Conservation (phyloP, 2,797 vertebrate species). For the Synaphobranchus kaupii region DNA sequence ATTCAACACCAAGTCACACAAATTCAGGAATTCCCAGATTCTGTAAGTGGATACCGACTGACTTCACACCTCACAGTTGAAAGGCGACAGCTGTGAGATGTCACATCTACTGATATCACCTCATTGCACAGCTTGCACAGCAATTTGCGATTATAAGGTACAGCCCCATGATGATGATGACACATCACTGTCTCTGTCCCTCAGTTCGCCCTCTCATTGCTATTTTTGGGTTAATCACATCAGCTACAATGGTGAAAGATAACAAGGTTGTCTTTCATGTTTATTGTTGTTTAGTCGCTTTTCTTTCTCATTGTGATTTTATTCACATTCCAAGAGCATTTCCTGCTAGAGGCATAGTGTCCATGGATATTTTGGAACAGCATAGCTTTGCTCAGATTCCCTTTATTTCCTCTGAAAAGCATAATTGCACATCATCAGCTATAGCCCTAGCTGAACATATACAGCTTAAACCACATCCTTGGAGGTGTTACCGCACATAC, state of each 20-base stretch:
- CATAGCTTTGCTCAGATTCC: background rate
- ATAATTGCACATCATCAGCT: background rate
- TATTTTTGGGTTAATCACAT: background rate
- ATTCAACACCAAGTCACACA: background rate
- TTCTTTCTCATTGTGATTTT: background rate
- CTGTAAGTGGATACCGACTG: background rate
- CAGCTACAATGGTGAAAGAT: background rate
- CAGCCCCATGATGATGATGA: background rate
- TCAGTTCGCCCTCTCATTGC: background rate
- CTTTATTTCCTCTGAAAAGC: background rate
- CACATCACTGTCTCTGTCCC: background rate
- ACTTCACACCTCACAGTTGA: background rate
- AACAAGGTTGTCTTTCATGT: background rate
- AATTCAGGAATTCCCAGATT: background rate
- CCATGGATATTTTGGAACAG: background rate
- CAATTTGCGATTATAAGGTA: background rate
- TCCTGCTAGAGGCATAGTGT: background rate
- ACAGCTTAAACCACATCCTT: background rate
- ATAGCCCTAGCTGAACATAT: too few relatives aligned
- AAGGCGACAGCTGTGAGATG: background rate
- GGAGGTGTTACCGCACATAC: background rate
- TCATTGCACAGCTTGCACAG: background rate
- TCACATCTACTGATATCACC: background rate
- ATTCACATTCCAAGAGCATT: background rate
- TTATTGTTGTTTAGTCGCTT: background rate